These are phyloP conservation scores for Timandra comae DNA, from an alignment of 2,888 invertebrate species.

Conservation along the genomic window DNA sequence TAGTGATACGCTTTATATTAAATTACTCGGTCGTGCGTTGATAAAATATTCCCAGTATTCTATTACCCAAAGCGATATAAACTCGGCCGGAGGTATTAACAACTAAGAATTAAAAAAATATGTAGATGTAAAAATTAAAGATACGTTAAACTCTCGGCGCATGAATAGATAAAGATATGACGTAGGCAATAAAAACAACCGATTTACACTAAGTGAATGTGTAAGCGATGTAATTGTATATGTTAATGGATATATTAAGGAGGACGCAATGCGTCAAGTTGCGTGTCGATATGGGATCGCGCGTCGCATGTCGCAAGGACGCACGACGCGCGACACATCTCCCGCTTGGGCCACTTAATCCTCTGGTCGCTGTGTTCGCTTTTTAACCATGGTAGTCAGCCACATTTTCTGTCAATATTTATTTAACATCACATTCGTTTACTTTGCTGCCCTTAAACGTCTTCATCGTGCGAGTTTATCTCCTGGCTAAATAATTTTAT, in stretches of 20 bases:
- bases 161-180: conserved; percentile 12
- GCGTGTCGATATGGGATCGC: conserved; percentile 60
- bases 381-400: too few relatives aligned
- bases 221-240: conserved; percentile 39
- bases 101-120: conserved; percentile 31
- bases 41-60: conserved; percentile 73
- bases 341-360: conserved; percentile 42
- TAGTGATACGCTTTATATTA: conserved; percentile 77
- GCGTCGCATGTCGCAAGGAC: conserved; percentile 28
- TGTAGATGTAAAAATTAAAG: conserved; percentile 15
- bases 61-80: conserved; percentile 73
- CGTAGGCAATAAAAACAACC: conserved; percentile 22
- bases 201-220: conserved; percentile 33
- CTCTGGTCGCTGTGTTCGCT: conserved; percentile 35
- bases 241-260: conserved; percentile 53
- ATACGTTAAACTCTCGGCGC: conserved; percentile 9
- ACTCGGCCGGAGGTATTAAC: conserved; percentile 59
- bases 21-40: conserved; percentile 76
- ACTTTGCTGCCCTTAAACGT: conserved; percentile 31
- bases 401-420: conserved; percentile 33
- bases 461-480: conserved; percentile 41
- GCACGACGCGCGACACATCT: conserved; percentile 20
- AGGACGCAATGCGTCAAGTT: conserved; percentile 54
- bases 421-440: conserved; percentile 44
- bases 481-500: conserved; percentile 32